Base-by-base conservation (phyloP, 2,113 vertebrate genomes). In the Oryzias woworae region DNA sequence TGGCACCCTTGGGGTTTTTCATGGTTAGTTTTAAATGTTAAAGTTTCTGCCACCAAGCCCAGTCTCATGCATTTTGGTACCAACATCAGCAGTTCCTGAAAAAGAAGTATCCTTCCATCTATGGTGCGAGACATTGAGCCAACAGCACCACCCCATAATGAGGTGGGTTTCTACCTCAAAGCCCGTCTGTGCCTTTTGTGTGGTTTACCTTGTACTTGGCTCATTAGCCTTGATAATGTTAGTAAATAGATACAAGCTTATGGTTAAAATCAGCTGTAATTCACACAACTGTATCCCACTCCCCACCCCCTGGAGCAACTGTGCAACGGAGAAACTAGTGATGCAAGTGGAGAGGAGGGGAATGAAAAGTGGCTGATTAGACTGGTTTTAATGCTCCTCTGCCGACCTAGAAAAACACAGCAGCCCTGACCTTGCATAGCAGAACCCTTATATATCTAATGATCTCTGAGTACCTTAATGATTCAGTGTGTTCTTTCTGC, bases 401-500 rank as follows among this genome's bases (percentile, higher is more conserved):
- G 75, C 73, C 68, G 80, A 87, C 84, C 81, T 75, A 79, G 78
- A 88, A 83, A 79, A 85, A 89, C 75, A 82, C 58, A 72, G 64
- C 77, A 75, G 78, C 81, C 83, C 80, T 88, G 89, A 91, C 92
- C 90, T 92, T 90, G 88, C 82, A 88, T 87, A 77, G 80, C 75
- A 63, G 70, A 77, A 72, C 59, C 79, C 83, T 81, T 85, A 85
- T 85, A 89, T 81, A 85, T 89, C 89, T 91, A 89, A 90, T 87
- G 88, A 92, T 92, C 87, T 89, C 87, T 86, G 87, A 86, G 85
- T 83, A 82, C 78, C 77, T 82, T 90, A 91, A 89, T 90, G 89
- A 90, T 90, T 87, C 82, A 81, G 75, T 81, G 78, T 78, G 85
- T 81, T 81, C 73, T 82, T 72, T 77, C 71, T 74, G 75, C 58